Evolutionary conservation across 2,113 vertebrate genomes (phyloP), one percentile per base, ranked within the genome.

Genomic region (Forbesichthys papilliferus): DNA sequence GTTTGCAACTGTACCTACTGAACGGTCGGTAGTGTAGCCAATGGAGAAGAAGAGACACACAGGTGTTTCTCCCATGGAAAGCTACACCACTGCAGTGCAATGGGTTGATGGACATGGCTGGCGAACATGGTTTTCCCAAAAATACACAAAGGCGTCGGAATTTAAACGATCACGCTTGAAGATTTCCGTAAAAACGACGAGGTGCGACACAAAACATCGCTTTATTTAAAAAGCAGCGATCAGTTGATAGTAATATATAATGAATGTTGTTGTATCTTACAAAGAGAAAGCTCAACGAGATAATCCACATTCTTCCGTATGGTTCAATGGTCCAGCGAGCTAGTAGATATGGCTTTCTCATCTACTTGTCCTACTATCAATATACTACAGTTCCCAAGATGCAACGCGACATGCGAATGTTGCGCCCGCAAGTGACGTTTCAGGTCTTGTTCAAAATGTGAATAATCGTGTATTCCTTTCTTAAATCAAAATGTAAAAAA

Each of bases 31-130:
- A 16, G 58, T 52, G 80, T 66, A 78, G 66, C 69, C 71, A 61
- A 42, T 48, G 71, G 77, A 63, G 79, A 71, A 18, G 60, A 42
- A 75, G 79, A 80, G 86, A 77, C 82, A 77, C 86, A 86, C 89
- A 88, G 89, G 87, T 89, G 89, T 88, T 80, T 73, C 83, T 88
- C 79, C 12, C 81, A 18, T 76, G 81, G 79, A 71, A 77, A 77
- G 82, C 87, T 88, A 83, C 83, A 79, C 80, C 83, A 87, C 85
- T 85, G 88, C 89, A 87, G 79, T 86, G 80, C 77, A 83, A 76
- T 68, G 57, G 71, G 78, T 20, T 69, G 80, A 79, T 80, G 64
- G 81, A 64, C 46, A 56, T 71, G 81, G 68, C 34, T 58, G 66
- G 69, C 36, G 68, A 77, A 80, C 80, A 86, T 84, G 51, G 68